Percentiles rank a stretch among this genome's conserved stretches.
These are phyloP conservation scores for Zaprionus gabonicus DNA, from an alignment of 1,140 invertebrate genomes.

Conservation along the genomic window DNA sequence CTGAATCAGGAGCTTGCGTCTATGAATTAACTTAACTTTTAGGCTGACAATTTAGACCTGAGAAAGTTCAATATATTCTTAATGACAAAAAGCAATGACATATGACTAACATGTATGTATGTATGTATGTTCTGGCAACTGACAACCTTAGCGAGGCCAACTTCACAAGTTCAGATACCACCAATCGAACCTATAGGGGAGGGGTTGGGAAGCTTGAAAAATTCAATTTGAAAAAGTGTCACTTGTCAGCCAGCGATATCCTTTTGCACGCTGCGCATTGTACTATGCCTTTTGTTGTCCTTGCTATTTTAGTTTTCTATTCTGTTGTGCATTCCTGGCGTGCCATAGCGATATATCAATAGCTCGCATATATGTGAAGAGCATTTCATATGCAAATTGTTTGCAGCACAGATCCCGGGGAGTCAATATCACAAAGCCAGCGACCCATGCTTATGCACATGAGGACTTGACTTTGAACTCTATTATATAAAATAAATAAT, in stretches of 20 bases:
- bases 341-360: slow-evolving; percentile 59
- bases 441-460: slow-evolving; percentile 56
- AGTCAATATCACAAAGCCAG: slow-evolving; percentile 53
- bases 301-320: slow-evolving; percentile 27
- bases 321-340: slow-evolving; percentile 52
- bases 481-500: not conserved
- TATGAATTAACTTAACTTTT: not conserved
- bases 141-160: not conserved
- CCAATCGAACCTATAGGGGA: not conserved
- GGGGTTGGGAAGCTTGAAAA: slow-evolving; percentile 30
- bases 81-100: not conserved
- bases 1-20: not conserved
- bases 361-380: slow-evolving; percentile 39
- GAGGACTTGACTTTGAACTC: slow-evolving; percentile 6
- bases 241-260: slow-evolving; percentile 68
- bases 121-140: not conserved
- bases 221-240: slow-evolving; percentile 76
- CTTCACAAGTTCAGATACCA: not conserved
- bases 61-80: not conserved
- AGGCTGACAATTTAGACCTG: not conserved
- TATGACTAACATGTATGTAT: not conserved
- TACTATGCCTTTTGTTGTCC: slow-evolving; percentile 54
- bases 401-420: slow-evolving; percentile 39
- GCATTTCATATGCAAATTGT: slow-evolving; percentile 71
- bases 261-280: slow-evolving; percentile 36